phyloP scores from a whole-genome alignment of 2,797 vertebrate species.

The Leptatherina wallacei region DNA sequence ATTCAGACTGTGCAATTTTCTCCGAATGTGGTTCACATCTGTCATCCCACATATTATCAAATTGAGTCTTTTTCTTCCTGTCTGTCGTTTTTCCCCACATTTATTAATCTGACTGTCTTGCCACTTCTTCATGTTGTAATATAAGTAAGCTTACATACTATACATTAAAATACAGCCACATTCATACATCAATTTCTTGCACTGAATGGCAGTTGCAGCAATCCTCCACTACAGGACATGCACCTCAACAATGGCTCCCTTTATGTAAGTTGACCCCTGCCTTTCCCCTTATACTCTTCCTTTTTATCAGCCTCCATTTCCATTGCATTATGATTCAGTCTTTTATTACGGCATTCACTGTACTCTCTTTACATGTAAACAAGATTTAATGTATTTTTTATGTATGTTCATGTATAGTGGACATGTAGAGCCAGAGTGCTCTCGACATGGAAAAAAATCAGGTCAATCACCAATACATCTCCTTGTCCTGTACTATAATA shows the following conservation, averaged over 20 bases:
- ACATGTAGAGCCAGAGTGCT: conserved; percentile 43
- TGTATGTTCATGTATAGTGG: conserved; percentile 46
- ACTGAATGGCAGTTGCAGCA: conserved; percentile 30
- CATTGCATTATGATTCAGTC: conserved; percentile 24
- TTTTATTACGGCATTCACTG: conserved; percentile 35
- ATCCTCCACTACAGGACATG: conserved; percentile 25
- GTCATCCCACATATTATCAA: conserved; percentile 49
- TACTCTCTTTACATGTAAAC: conserved; percentile 58
- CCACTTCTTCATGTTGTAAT: conserved; percentile 15
- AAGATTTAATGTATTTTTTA: conserved; percentile 56
- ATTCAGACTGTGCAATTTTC: conserved; percentile 30
- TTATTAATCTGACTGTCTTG: conserved; percentile 8
- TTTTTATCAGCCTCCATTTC: conserved; percentile 47
- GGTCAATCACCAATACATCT: conserved; percentile 65
- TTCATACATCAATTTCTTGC: background rate
- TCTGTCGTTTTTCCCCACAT: conserved; percentile 28
- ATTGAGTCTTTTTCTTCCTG: conserved; percentile 40
- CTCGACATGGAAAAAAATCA: conserved; percentile 44
- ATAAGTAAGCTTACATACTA: conserved; percentile 9
- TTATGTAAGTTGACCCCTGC: conserved; percentile 56
- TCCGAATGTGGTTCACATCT: conserved; percentile 51
- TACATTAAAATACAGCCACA: conserved; percentile 7
- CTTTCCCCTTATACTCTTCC: conserved; percentile 38
- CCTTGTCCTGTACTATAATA: conserved; percentile 52
- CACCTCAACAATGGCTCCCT: conserved; percentile 38